Conservation (phyloP, 2,113 vertebrate species). For the Nipponia nippon region DNA sequence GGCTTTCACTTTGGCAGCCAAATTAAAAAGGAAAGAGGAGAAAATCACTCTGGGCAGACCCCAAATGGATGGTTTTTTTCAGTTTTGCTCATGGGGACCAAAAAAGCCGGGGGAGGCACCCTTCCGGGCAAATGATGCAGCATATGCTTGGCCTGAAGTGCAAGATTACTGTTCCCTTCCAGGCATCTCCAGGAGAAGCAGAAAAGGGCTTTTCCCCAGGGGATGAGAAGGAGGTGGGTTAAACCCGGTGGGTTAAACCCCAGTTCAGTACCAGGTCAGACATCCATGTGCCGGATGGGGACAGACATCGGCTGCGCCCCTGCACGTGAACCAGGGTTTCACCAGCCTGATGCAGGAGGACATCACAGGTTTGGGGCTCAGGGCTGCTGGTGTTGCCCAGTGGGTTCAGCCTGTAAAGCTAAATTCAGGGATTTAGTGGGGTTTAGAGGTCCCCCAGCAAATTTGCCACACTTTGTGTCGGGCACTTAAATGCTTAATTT, state of each 20-base stretch:
- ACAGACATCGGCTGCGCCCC: neutral
- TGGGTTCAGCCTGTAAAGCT: neutral
- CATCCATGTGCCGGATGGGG: accelerated
- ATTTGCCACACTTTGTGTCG: neutral
- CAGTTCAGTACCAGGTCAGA: neutral
- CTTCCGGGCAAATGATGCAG: neutral
- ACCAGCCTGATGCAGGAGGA: neutral
- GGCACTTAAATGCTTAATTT: neutral
- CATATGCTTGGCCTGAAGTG: neutral
- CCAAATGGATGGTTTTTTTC: neutral
- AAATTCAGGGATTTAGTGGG: neutral
- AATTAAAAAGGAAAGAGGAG: slow-evolving; percentile 37
- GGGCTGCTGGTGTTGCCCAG: neutral
- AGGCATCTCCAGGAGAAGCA: neutral
- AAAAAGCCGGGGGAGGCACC: neutral
- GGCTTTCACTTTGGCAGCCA: slow-evolving; percentile 31
- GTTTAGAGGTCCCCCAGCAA: neutral
- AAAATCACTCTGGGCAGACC: slow-evolving; percentile 43
- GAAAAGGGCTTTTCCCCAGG: neutral
- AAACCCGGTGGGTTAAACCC: neutral
- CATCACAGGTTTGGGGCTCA: neutral
- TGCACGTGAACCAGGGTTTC: neutral
- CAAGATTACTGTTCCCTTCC: neutral
- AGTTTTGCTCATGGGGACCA: neutral
- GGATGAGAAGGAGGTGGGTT: neutral